Evolutionary conservation across 2,888 invertebrate genomes (phyloP).

Genomic region (Keiferia lycopersicella): DNA sequence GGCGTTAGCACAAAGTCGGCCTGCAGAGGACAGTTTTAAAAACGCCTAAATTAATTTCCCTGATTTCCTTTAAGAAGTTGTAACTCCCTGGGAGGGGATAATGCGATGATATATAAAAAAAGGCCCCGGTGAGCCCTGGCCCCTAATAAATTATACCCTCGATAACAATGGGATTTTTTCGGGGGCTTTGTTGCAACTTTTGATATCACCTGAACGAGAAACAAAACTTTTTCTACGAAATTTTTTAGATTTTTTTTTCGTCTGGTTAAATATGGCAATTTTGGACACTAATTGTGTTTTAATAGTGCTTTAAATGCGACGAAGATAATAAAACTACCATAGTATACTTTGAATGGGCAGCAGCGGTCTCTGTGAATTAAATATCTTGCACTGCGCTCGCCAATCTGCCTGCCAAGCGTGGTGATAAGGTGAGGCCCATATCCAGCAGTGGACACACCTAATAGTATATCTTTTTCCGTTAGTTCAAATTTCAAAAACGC

Average conservation of each 20-base stretch:
- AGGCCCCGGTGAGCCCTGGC: constrained; percentile 73
- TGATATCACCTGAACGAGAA: constrained; percentile 77
- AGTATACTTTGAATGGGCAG: no score
- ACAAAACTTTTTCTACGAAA: constrained; percentile 34
- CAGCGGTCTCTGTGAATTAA: no score
- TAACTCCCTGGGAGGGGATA: constrained; percentile 80
- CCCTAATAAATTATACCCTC: constrained; percentile 82
- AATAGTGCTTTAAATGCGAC: no score
- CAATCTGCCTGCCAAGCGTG: background rate
- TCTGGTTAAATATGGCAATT: constrained; percentile 9
- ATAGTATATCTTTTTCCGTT: no score
- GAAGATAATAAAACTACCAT: background rate
- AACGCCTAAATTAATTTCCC: constrained; percentile 78
- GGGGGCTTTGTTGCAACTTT: constrained; percentile 79
- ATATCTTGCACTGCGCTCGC: no score
- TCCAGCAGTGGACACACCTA: no score
- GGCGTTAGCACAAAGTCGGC: constrained; percentile 69
- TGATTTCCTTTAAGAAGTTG: constrained; percentile 81
- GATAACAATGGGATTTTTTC: constrained; percentile 82
- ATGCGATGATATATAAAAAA: constrained; percentile 82
- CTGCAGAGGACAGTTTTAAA: constrained; percentile 74
- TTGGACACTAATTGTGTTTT: background rate
- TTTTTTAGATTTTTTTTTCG: background rate
- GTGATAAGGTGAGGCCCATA: no score
- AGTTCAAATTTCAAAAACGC: no score